Percentiles rank a stretch among this genome's conserved stretches.
These are phyloP conservation scores for Furnarius figulus DNA, from an alignment of 2,113 vertebrate species.

Conservation along the genomic window DNA sequence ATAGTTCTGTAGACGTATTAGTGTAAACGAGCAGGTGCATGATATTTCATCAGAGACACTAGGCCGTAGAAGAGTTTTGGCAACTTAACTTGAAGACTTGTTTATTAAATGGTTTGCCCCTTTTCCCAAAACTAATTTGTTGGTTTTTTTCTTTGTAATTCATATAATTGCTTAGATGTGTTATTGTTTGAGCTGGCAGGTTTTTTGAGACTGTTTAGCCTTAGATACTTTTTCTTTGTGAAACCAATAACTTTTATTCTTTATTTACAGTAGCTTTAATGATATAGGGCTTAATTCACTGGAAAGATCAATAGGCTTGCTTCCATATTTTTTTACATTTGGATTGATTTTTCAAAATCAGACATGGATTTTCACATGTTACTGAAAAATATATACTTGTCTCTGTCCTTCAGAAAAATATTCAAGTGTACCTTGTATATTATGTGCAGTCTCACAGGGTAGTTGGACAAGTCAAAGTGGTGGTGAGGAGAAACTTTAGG, in stretches of 20 bases:
- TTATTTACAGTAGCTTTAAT: not conserved
- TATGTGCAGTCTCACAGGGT: not conserved
- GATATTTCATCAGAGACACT: not conserved
- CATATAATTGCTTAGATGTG: not conserved
- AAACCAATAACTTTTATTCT: not conserved
- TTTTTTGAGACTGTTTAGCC: not conserved
- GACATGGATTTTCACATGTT: not conserved
- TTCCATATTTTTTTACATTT: not conserved
- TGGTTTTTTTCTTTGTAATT: not conserved
- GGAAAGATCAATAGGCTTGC: not conserved
- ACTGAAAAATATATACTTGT: not conserved
- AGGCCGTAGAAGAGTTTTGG: not conserved
- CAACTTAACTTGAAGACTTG: not conserved
- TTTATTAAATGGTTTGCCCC: not conserved
- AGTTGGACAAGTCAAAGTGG: not conserved
- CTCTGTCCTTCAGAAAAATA: not conserved
- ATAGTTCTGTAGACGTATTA: not conserved
- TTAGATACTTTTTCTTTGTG: not conserved
- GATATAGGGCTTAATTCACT: not conserved
- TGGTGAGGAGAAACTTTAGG: accelerated
- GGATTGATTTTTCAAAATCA: not conserved
- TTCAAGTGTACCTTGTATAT: not conserved
- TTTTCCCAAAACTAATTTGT: not conserved
- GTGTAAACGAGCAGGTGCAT: not conserved
- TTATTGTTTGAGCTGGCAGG: not conserved